Conservation (phyloP, 1,140 invertebrate species). For the Eufriesea mexicana region DNA sequence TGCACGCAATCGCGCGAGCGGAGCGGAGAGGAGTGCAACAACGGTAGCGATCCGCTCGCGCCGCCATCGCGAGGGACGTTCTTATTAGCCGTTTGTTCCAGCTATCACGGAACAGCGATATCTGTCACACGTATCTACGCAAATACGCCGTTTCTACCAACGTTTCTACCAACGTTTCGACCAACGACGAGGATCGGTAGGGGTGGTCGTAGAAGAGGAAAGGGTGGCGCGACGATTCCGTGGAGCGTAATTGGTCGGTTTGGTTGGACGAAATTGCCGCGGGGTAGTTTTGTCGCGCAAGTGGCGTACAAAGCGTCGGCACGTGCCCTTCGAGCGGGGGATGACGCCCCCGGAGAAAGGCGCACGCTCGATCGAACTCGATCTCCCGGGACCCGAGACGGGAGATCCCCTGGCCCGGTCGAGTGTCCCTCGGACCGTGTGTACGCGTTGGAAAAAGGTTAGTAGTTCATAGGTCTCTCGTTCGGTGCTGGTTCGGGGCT, state of each 20-base stretch:
- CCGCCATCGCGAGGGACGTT: neutral
- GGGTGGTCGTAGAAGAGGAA: neutral
- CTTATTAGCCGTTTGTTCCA: no score
- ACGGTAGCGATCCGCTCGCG: neutral
- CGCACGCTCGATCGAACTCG: constrained; percentile 22
- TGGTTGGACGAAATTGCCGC: constrained; percentile 53
- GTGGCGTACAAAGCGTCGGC: constrained; percentile 35
- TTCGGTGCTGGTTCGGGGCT: neutral
- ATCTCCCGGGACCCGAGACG: no score
- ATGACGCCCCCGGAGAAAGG: constrained; percentile 17
- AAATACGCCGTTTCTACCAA: no score
- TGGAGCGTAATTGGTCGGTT: constrained; percentile 50
- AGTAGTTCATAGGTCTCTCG: neutral
- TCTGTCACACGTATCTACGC: no score
- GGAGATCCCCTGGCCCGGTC: neutral
- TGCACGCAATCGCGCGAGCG: neutral
- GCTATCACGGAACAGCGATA: no score
- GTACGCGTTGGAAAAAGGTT: neutral
- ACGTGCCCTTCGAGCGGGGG: constrained; percentile 29
- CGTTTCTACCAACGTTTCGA: no score
- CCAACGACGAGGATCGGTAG: no score
- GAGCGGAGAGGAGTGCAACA: neutral
- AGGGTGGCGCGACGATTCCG: constrained; percentile 19
- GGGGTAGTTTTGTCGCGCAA: constrained; percentile 35
- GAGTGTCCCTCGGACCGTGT: neutral